Base-by-base conservation (phyloP, 2,888 invertebrate genomes). In the Troides helena region DNA sequence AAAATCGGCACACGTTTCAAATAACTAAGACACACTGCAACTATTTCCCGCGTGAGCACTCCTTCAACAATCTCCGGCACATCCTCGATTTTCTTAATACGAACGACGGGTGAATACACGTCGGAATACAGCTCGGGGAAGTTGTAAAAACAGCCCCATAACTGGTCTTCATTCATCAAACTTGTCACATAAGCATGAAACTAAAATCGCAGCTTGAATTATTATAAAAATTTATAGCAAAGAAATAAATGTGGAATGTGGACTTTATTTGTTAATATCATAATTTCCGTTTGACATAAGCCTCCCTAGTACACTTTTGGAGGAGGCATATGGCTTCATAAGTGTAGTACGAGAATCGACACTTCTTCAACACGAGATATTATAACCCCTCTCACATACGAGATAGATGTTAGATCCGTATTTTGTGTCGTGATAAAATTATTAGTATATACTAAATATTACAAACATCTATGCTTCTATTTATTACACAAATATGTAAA, bases 1-100 rank as follows among this genome's bases (percentile, higher is more conserved):
- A 92, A 84, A 72, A 93, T 93, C 0, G 95, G 95, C 0, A 90
- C 90, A 60, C 90, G 86, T 71, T 90, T 93, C 57, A 95, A 82
- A 77, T 93, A 94, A 7, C 90, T 89, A 21, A 94, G 90, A 73
- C 92, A 90, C 8, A 88, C 83, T 21, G 93, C 87, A 71, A 95
- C 88, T 77, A 94, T 82, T 70, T 94, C 92, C 71, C 92, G 88
- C 0, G 93, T 93, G 18, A 95, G 85, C 17, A 92, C 80, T 0
- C 94, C 94, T 0, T 77, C 80, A 2, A 81, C 78, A 60, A 93
- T 85, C n/a, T 84, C 83, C 0, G 85, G 77, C 0, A 89, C 85
- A 50, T 89, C 87, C 17, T 82, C 77, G 0, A 81, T 56, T 3
- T 80, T 73, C 5, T 82, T 81, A 43, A 92, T 78, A 21, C 73